phyloP scores from a whole-genome alignment of 2,888 invertebrate genomes.

The Eucera pruinosa region DNA sequence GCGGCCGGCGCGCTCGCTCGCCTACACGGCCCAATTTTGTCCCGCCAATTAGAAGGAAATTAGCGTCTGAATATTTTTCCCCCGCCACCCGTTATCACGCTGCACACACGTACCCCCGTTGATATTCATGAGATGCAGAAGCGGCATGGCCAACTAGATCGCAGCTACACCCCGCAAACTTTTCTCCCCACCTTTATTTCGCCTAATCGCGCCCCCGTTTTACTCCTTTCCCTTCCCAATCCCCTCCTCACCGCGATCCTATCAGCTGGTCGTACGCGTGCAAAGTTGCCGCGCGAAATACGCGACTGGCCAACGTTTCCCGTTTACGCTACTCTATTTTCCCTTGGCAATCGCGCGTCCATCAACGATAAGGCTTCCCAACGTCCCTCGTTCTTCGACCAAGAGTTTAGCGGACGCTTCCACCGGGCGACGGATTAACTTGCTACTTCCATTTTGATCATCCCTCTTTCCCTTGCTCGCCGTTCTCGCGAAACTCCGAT shows the following conservation, averaged over 20 bases:
- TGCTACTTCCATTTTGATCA: neutral
- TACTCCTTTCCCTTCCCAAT: too few species aligned
- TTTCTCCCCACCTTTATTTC: conserved; percentile 22
- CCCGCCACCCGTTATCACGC: conserved; percentile 38
- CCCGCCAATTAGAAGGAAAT: conserved; percentile 60
- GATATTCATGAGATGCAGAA: conserved; percentile 60
- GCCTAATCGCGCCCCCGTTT: conserved; percentile 10
- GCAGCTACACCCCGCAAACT: conserved; percentile 30
- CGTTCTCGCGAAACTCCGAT: too few species aligned
- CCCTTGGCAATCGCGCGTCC: too few species aligned
- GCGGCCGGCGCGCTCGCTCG: conserved; percentile 9
- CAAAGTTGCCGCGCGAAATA: neutral
- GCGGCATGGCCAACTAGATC: conserved; percentile 21
- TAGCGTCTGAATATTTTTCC: conserved; percentile 60
- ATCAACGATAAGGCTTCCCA: too few species aligned
- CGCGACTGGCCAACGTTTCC: too few species aligned
- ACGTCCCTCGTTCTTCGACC: too few species aligned
- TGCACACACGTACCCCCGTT: conserved; percentile 28
- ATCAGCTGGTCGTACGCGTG: neutral
- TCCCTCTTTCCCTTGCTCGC: neutral
- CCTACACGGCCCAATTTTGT: conserved; percentile 52
- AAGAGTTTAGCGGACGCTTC: too few species aligned
- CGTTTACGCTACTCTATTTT: too few species aligned
- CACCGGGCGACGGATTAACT: too few species aligned
- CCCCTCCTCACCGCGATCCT: too few species aligned